phyloP scores from a whole-genome alignment of 2,113 vertebrate species.

The Heterotis niloticus region DNA sequence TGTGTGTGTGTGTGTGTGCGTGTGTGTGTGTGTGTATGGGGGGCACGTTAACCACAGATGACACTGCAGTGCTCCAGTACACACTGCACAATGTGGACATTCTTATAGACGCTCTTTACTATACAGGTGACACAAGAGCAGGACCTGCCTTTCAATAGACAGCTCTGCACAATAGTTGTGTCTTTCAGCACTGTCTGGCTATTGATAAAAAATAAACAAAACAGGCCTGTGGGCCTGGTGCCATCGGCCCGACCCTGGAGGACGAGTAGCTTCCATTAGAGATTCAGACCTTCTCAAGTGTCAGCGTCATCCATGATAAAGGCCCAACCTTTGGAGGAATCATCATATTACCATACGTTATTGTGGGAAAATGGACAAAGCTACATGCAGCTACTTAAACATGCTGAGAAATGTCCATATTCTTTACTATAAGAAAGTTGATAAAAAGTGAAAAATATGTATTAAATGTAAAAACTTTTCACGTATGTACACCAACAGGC shows the following conservation, averaged over 20 bases:
- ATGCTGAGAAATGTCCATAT: not conserved
- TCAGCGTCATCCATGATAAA: slow-evolving; percentile 31
- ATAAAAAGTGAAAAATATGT: not conserved
- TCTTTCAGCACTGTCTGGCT: slow-evolving; percentile 56
- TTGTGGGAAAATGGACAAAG: not conserved
- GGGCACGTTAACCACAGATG: not conserved
- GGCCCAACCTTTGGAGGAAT: slow-evolving; percentile 17
- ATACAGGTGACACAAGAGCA: slow-evolving; percentile 23
- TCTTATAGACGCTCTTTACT: slow-evolving; percentile 27
- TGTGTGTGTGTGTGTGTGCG: no score
- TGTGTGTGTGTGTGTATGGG: no score
- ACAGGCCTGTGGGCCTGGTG: slow-evolving; percentile 28
- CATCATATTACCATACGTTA: not conserved
- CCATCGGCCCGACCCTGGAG: slow-evolving; percentile 32
- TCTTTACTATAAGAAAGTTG: not conserved
- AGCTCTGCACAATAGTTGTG: slow-evolving; percentile 41
- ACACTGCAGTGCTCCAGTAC: not conserved
- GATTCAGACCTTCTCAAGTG: slow-evolving; percentile 28
- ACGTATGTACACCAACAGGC: no score
- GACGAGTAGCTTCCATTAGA: slow-evolving; percentile 33
- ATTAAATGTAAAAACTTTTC: no score
- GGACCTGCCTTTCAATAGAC: slow-evolving; percentile 39
- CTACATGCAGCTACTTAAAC: not conserved
- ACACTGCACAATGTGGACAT: slow-evolving; percentile 32
- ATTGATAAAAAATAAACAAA: slow-evolving; percentile 43